These are phyloP conservation scores for Okamejei kenojei DNA, from an alignment of 2,797 vertebrate species.

Conservation along the genomic window DNA sequence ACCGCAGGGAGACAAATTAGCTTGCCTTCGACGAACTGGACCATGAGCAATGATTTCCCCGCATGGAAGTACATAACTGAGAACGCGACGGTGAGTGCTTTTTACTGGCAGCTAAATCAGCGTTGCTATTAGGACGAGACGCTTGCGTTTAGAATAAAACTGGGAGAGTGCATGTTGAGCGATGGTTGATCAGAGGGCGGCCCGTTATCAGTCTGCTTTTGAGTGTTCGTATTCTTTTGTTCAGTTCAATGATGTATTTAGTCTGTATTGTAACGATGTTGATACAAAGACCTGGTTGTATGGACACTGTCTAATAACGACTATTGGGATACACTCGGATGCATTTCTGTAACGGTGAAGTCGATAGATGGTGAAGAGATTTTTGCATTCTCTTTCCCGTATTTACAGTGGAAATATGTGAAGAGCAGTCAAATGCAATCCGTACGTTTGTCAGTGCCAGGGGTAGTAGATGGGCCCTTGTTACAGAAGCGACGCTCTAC, in stretches of 20 bases:
- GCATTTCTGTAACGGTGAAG: background rate
- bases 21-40: conserved; percentile 55
- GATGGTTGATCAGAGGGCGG: background rate
- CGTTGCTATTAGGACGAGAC: background rate
- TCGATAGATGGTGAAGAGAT: background rate
- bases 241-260: background rate
- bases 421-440: background rate
- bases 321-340: background rate
- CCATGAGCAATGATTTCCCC: conserved; percentile 83
- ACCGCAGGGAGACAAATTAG: background rate
- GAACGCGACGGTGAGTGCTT: conserved; percentile 74
- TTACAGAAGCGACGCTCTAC: background rate
- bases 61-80: conserved; percentile 80
- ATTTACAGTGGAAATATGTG: background rate
- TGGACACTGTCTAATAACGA: background rate
- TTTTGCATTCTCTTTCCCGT: too few relatives aligned
- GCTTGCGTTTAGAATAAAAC: background rate
- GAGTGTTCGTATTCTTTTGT: background rate
- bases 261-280: background rate
- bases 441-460: background rate
- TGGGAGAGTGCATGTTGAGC: background rate
- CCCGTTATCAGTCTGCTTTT: background rate
- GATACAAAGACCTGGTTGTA: background rate
- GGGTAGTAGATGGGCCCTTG: background rate
- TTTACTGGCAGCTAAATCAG: background rate